Conservation (phyloP, 2,797 vertebrate species). For the Lemur catta region DNA sequence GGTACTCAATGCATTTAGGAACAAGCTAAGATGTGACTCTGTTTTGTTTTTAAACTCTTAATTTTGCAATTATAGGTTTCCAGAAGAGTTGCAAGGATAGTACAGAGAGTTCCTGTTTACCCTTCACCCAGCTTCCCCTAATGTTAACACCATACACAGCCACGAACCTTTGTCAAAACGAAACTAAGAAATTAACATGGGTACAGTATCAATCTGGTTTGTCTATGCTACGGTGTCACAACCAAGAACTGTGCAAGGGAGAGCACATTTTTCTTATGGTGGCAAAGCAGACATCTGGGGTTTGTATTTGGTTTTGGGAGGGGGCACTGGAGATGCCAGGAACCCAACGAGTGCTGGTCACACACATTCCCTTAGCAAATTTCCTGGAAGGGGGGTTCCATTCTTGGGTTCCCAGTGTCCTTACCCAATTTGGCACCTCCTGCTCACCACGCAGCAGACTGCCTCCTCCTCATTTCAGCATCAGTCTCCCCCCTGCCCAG, state of each 20-base stretch:
- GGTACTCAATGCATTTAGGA: background rate
- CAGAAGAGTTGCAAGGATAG: background rate
- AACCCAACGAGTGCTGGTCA: background rate
- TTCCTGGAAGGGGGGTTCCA: background rate
- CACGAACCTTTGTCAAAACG: background rate
- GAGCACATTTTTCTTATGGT: background rate
- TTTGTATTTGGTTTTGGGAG: background rate
- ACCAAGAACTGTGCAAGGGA: background rate
- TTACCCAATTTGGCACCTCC: rapidly evolving
- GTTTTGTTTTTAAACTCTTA: background rate
- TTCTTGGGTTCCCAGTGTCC: background rate
- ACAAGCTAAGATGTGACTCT: background rate
- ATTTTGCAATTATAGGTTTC: background rate
- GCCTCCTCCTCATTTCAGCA: background rate
- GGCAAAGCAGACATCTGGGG: background rate
- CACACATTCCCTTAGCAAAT: background rate
- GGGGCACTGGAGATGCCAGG: background rate
- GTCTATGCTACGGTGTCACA: background rate
- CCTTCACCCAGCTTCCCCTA: background rate
- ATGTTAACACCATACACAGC: background rate
- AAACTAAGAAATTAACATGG: background rate
- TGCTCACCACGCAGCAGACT: background rate
- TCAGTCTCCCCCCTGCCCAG: too few relatives aligned
- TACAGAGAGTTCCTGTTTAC: background rate
- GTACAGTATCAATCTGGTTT: rapidly evolving